Conservation (phyloP, 2,113 vertebrate species). For the Brevimyrus niger region DNA sequence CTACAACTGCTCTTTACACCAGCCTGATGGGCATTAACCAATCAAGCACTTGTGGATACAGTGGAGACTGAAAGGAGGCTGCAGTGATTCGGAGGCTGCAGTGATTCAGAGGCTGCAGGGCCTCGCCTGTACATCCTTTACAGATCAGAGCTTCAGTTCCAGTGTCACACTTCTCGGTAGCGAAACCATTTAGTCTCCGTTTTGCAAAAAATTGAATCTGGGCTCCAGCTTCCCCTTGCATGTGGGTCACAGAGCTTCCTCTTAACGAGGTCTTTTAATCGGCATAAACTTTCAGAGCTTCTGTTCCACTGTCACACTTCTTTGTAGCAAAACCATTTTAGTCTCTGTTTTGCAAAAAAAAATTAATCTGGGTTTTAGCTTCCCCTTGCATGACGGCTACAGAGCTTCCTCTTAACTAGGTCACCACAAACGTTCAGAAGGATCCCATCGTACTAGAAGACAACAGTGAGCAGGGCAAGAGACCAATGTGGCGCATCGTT, state of each 20-base stretch:
- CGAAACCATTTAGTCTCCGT: background rate
- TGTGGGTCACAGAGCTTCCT: background rate
- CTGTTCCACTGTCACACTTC: background rate
- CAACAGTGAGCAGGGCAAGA: background rate
- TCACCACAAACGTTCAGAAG: background rate
- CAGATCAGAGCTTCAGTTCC: background rate
- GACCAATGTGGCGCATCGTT: background rate
- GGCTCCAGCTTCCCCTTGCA: background rate
- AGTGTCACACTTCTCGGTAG: background rate
- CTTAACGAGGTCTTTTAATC: background rate
- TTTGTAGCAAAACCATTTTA: background rate
- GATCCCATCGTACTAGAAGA: background rate
- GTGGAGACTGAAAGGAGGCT: background rate
- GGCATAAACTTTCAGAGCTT: background rate
- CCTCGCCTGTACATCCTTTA: background rate
- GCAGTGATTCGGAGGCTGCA: background rate
- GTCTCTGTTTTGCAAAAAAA: background rate
- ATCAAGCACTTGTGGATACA: background rate
- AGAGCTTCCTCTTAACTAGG: background rate
- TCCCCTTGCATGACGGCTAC: background rate
- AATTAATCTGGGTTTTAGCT: background rate
- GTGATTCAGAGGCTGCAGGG: background rate
- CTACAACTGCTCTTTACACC: background rate
- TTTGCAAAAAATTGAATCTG: background rate
- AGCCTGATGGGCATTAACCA: background rate